Conservation (phyloP, 2,888 invertebrate genomes). For the Caenorhabditis becei region DNA sequence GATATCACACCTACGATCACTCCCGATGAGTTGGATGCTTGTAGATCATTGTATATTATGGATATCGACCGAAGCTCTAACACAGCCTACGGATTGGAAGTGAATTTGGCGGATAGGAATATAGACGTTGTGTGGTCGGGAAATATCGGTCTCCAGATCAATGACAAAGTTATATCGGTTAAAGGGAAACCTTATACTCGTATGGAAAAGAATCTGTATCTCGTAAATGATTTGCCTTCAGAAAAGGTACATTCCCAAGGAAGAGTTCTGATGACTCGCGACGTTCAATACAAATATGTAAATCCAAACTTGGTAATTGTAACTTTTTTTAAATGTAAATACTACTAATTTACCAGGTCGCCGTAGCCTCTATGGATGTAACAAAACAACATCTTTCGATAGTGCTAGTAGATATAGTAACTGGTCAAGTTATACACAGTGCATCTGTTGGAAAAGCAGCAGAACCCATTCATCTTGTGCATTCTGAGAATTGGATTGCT, state of each 20-base stretch:
- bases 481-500: conserved; percentile 97
- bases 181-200: conserved; percentile 74
- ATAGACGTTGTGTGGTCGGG: conserved; percentile 66
- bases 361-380: conserved; percentile 67
- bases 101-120: conserved; percentile 41
- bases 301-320: conserved; percentile 92
- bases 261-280: conserved; percentile 93
- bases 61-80: conserved; percentile 31
- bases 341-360: conserved; percentile 40
- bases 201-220: conserved; percentile 51
- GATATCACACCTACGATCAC: conserved; percentile 47
- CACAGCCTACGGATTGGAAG: conserved; percentile 28
- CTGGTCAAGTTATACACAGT: conserved; percentile 89
- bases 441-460: conserved; percentile 90
- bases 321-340: background rate
- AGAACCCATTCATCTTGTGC: conserved; percentile 91
- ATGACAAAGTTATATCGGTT: conserved; percentile 74
- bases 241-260: conserved; percentile 92
- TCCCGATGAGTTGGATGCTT: conserved; percentile 19
- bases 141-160: conserved; percentile 66
- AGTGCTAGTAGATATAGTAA: conserved; percentile 92
- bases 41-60: conserved; percentile 65
- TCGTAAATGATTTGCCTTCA: no score
- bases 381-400: conserved; percentile 85
- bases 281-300: conserved; percentile 97